Percentiles rank a stretch among this genome's conserved stretches.
These are phyloP conservation scores for Ceuthmochares aereus DNA, from an alignment of 2,113 vertebrate species.

Conservation along the genomic window DNA sequence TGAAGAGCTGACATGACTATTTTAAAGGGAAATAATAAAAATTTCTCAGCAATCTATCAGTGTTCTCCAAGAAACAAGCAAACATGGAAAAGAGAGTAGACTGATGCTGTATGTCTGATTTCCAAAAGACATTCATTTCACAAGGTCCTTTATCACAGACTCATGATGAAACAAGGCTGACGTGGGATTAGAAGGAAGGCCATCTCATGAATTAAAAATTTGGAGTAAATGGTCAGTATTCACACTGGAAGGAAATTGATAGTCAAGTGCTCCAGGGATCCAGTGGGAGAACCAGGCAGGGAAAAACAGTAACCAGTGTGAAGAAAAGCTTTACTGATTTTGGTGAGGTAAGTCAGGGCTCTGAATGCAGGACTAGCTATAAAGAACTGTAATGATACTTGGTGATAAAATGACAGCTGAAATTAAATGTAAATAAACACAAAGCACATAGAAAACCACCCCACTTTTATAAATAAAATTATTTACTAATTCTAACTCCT, in stretches of 20 bases:
- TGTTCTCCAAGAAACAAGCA: neutral
- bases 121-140: neutral
- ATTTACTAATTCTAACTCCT: neutral
- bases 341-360: neutral
- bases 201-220: neutral
- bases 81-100: neutral
- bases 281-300: neutral
- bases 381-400: neutral
- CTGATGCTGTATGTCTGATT: neutral
- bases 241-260: neutral
- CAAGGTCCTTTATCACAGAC: neutral
- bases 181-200: neutral
- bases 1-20: neutral
- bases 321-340: neutral
- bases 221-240: neutral
- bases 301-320: neutral
- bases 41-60: neutral
- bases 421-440: neutral
- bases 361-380: neutral
- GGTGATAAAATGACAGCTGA: neutral
- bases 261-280: neutral
- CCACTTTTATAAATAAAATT: neutral
- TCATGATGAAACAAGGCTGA: neutral
- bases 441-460: neutral
- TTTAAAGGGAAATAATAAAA: neutral